Conservation (phyloP, 2,888 invertebrate genomes). For the Cordilura impudica region DNA sequence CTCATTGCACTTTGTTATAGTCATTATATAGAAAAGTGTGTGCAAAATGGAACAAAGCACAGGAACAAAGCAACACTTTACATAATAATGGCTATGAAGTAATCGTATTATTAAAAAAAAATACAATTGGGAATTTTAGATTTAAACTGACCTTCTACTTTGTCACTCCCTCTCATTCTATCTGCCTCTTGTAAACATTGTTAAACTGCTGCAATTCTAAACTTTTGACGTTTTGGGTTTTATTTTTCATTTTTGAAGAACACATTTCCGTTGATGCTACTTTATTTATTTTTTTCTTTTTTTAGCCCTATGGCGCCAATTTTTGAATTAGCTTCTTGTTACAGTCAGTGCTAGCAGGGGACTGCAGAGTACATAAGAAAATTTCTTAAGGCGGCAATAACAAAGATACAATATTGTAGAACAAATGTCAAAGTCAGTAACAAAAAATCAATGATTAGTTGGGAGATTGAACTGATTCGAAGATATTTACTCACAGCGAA, state of each 20-base stretch:
- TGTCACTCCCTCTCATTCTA: no score
- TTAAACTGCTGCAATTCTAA: neutral
- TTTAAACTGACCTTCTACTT: neutral
- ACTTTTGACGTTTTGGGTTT: neutral
- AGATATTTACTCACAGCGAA: no score
- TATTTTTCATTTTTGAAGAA: neutral
- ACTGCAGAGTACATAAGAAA: neutral
- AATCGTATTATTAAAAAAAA: neutral
- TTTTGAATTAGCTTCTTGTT: slow-evolving; percentile 11
- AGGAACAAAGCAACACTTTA: neutral
- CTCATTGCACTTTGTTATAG: neutral
- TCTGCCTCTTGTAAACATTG: neutral
- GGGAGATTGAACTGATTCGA: no score
- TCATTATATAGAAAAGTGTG: neutral
- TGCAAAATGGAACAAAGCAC: neutral
- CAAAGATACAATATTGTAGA: neutral
- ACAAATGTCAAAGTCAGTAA: neutral
- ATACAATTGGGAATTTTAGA: neutral
- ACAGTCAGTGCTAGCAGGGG: neutral
- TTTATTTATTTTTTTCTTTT: neutral
- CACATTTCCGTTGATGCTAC: neutral
- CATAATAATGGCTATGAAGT: neutral
- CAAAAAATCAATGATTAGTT: no score
- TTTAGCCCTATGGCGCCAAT: slow-evolving; percentile 15
- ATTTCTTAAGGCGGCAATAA: neutral